Conservation (phyloP, 2,888 invertebrate genomes). For the Phyto melanocephala region DNA sequence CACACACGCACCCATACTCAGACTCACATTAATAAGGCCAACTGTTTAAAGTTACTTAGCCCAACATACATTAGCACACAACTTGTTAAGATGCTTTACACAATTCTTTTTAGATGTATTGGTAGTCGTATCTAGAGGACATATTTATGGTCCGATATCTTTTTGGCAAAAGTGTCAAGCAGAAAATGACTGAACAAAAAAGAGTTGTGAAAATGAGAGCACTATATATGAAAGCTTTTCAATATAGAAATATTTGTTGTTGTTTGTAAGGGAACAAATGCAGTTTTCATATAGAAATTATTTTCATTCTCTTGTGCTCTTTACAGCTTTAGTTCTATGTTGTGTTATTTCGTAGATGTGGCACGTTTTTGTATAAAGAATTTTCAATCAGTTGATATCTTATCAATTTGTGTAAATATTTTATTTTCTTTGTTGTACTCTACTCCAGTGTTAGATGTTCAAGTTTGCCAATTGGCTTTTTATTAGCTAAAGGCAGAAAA, state of each 20-base stretch:
- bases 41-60: not conserved
- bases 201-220: not conserved
- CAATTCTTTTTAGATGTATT: not conserved
- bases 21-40: slow-evolving; percentile 44
- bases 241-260: not conserved
- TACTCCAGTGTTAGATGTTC: not conserved
- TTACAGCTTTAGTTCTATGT: not conserved
- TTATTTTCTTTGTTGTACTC: not conserved
- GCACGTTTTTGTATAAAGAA: slow-evolving; percentile 53
- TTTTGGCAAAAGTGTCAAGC: slow-evolving; percentile 29
- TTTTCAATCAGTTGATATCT: slow-evolving; percentile 56
- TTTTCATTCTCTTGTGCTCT: not conserved
- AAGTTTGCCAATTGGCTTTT: slow-evolving; percentile 50
- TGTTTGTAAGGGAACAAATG: slow-evolving; percentile 11
- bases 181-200: no score
- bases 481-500: slow-evolving; percentile 1
- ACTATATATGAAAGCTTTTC: not conserved
- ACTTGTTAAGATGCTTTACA: not conserved
- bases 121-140: slow-evolving; percentile 25
- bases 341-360: slow-evolving; percentile 33
- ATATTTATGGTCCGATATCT: slow-evolving; percentile 44
- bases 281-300: slow-evolving; percentile 21
- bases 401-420: slow-evolving; percentile 38
- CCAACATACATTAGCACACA: not conserved
- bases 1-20: not conserved